A percentile compares a stretch with the other conserved stretches of the same genome.
Conservation (phyloP, 1,140 invertebrate genomes). For the Acromyrmex heyeri region DNA sequence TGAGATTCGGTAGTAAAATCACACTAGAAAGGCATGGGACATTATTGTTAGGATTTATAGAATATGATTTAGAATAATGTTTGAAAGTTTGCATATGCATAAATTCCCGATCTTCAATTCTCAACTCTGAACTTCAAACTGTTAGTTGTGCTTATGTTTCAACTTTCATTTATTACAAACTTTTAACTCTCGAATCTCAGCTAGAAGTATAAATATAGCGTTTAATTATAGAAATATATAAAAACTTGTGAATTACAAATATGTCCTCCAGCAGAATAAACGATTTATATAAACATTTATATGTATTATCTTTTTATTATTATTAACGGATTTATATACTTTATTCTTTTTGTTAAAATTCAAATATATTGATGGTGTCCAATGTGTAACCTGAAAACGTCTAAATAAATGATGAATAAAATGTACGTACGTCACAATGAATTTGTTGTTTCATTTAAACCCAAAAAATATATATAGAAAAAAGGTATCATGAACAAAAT, state of each 20-base stretch:
- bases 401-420: slow-evolving; percentile 5
- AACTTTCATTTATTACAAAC: slow-evolving; percentile 4
- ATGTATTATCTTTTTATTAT: not conserved
- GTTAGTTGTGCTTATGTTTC: not conserved
- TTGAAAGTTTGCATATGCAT: slow-evolving; percentile 9
- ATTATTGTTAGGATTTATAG: slow-evolving; percentile 10
- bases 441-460: slow-evolving; percentile 17
- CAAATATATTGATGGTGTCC: not conserved
- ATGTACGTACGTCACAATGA: not conserved
- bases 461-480: not conserved
- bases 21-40: not conserved
- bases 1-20: not conserved
- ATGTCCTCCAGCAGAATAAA: not conserved
- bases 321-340: slow-evolving; percentile 11
- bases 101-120: slow-evolving; percentile 20
- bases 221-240: not conserved
- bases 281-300: slow-evolving; percentile 15
- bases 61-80: slow-evolving; percentile 24
- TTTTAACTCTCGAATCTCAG: not conserved
- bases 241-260: not conserved
- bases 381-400: slow-evolving; percentile 11
- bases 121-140: slow-evolving; percentile 16
- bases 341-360: not conserved
- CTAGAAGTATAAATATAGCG: not conserved
- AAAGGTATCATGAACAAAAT: not conserved